Evolutionary conservation across 2,888 invertebrate genomes (phyloP), one percentile per base, ranked within the genome.

Genomic region (Crocallis elinguaria): DNA sequence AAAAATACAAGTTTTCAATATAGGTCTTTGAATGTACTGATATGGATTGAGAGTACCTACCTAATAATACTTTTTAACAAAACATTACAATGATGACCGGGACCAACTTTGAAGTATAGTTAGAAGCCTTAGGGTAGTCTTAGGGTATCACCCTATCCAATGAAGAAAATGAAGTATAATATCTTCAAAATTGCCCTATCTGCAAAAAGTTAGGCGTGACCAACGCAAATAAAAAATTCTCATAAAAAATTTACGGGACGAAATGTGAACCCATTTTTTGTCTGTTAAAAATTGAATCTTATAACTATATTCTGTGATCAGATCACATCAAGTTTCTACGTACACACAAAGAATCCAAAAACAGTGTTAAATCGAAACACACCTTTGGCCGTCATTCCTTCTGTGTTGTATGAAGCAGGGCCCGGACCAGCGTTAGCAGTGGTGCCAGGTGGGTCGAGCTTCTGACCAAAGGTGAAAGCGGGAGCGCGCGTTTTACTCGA

Each of bases 341-440:
- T 25, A 3, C 25, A 25, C 7, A 23, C 23, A 9, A n/a, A 2
- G 2, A 25, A 25, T 2, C 9, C 9, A 1, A n/a, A 2, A 25
- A 25, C 3, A n/a, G 3, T 25, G n/a, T 25, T 11, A 27, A 12
- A 12, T 3, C 23, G 0, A 4, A 1, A 32, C 12, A 83, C 85
- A 94, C 97, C 97, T 94, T 96, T 97, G 33, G 95, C 93, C 48
- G 96, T 95, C 75, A 97, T 93, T 56, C 97, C 97, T 62, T 95
- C 95, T 37, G 97, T 95, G 80, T 97, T 96, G 85, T 98, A 98
- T 60, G 96, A 94, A n/a, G 97, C 97, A 11, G 98, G 98, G 13
- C 97, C 97, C 1, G 98, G 98, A 21, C 97, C 97, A 35, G 94
- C 88, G 64, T 93, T 94, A 49, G 92, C 86, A 45, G 81, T 86